Evolutionary conservation across 1,140 invertebrate genomes (phyloP).

Genomic region (Matsumurasca onukii): DNA sequence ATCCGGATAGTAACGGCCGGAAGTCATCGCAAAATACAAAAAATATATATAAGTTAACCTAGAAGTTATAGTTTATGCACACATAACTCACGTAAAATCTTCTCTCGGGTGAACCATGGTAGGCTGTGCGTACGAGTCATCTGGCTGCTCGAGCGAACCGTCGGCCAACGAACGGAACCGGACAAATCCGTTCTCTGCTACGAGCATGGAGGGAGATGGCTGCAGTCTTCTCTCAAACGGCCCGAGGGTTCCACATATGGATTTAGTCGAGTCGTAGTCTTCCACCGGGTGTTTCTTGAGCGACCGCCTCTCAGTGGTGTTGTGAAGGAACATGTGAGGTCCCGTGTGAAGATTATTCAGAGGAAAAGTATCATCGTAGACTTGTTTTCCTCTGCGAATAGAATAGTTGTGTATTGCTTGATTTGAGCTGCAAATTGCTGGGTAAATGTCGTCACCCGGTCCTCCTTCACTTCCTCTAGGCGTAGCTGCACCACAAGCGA

Average conservation of each 20-base stretch:
- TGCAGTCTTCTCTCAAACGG: slow-evolving; percentile 41
- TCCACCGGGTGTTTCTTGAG: slow-evolving; percentile 45
- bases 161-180: slow-evolving; percentile 70
- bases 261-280: slow-evolving; percentile 44
- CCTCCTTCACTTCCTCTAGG: slow-evolving; percentile 38
- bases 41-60: slow-evolving; percentile 25
- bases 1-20: slow-evolving; percentile 26
- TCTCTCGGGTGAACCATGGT: slow-evolving; percentile 32
- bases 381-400: slow-evolving; percentile 71
- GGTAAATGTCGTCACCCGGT: slow-evolving; percentile 61
- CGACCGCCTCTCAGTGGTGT: slow-evolving; percentile 46
- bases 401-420: slow-evolving; percentile 82
- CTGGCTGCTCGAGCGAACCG: slow-evolving; percentile 36
- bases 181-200: slow-evolving; percentile 82
- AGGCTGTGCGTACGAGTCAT: slow-evolving; percentile 34
- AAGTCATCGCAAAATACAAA: slow-evolving; percentile 31
- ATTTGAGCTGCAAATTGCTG: slow-evolving; percentile 81
- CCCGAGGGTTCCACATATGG: slow-evolving; percentile 29
- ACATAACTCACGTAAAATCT: slow-evolving; percentile 31
- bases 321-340: slow-evolving; percentile 40
- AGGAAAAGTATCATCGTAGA: slow-evolving; percentile 66
- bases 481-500: slow-evolving; percentile 60
- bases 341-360: slow-evolving; percentile 54
- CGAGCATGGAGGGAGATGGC: slow-evolving; percentile 64
- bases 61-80: slow-evolving; percentile 3